A percentile compares a stretch with the other conserved stretches of the same genome.
Evolutionary conservation across 2,797 vertebrate species (phyloP).

Genomic region (Darevskia mixta): DNA sequence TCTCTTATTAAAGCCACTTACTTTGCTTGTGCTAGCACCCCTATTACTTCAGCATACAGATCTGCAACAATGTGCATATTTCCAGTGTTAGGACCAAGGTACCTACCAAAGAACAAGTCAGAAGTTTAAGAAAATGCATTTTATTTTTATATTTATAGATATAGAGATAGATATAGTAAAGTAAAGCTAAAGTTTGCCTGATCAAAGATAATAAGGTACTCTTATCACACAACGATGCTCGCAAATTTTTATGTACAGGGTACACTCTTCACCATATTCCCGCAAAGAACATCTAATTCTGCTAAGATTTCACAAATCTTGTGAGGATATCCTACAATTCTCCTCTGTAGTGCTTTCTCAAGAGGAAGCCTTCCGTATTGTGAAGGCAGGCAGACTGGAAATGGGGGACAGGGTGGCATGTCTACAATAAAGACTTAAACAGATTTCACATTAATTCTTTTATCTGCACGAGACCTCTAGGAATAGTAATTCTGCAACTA

Average conservation of each 20-base stretch:
- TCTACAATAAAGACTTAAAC: neutral
- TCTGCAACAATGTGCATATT: slow-evolving; percentile 99
- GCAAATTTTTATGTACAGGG: neutral
- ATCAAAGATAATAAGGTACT: neutral
- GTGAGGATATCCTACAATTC: neutral
- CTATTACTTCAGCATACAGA: slow-evolving; percentile 97
- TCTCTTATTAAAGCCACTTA: slow-evolving; percentile 76
- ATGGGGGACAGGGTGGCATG: neutral
- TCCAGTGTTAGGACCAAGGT: slow-evolving; percentile 97
- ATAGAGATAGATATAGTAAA: neutral
- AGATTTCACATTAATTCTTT: neutral
- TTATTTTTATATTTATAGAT: neutral
- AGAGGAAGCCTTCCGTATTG: neutral
- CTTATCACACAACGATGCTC: neutral
- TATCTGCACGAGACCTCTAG: neutral
- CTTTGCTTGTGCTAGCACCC: slow-evolving; percentile 97
- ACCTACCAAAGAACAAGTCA: slow-evolving; percentile 80
- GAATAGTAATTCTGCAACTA: neutral
- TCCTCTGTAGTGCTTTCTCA: neutral
- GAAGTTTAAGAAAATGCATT: slow-evolving; percentile 42
- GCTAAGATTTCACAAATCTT: neutral
- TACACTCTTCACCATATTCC: neutral
- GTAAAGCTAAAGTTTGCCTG: neutral
- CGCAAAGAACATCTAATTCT: neutral
- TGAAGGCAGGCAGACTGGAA: neutral